Percentiles rank a stretch among this genome's conserved stretches.
phyloP scores from a whole-genome alignment of 2,797 vertebrate species.

The Platyrinchus mystaceus region DNA sequence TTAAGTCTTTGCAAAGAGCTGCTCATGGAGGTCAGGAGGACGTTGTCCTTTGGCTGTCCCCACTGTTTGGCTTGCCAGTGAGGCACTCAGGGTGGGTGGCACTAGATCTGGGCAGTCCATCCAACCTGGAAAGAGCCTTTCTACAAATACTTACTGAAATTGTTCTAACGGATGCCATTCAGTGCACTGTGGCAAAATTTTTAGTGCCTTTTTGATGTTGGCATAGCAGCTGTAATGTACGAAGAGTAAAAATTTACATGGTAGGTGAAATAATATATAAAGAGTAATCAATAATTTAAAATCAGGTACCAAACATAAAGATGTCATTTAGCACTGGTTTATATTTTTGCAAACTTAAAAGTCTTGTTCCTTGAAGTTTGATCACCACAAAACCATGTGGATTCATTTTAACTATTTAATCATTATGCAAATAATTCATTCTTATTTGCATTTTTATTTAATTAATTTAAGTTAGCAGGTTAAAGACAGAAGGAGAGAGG shows the following conservation, averaged over 20 bases:
- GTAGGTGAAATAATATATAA: not conserved
- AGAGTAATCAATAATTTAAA: not conserved
- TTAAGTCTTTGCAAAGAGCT: not conserved
- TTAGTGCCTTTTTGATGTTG: not conserved
- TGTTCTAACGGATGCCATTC: not conserved
- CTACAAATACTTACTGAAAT: not conserved
- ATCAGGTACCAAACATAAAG: not conserved
- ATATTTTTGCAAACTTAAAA: constrained; percentile 1
- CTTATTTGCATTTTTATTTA: constrained; percentile 12
- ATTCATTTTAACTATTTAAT: constrained; percentile 8
- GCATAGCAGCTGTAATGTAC: not conserved
- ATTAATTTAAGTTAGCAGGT: not conserved
- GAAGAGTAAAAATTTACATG: not conserved
- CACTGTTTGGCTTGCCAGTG: not conserved
- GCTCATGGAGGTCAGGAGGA: not conserved
- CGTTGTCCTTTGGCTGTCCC: not conserved
- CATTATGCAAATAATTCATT: not conserved
- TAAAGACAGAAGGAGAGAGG: not conserved
- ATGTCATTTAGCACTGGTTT: not conserved
- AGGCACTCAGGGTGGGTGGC: not conserved
- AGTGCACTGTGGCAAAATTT: not conserved
- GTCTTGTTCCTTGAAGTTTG: not conserved
- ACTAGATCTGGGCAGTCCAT: not conserved
- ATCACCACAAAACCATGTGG: not conserved
- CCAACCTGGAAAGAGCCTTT: not conserved